Evolutionary conservation across 2,797 vertebrate species (phyloP), one percentile per base, ranked within the genome.

Genomic region (Aselliscus stoliczkanus): DNA sequence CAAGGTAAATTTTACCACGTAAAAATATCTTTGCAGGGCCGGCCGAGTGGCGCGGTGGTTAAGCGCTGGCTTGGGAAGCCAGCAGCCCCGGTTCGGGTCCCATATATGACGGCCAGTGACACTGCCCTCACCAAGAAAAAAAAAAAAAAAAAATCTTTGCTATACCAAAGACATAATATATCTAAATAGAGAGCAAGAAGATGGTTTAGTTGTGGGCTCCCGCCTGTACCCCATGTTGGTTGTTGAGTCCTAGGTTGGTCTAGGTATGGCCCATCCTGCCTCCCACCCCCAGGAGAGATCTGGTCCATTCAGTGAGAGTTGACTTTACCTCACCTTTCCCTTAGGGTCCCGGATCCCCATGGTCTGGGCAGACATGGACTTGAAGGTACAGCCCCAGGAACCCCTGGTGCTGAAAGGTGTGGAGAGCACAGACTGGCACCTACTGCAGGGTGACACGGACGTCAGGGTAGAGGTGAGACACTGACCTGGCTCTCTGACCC

Each of bases 351-450:
- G 1, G 56, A 99, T 99, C 42, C 99, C 99, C 0, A 95, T 96
- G 95, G 98, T 99, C 34, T 97, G 98, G 9, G 98, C 98, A 12
- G 99, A 99, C 83, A 98, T 88, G 93, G 99, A 99, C 97, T 97
- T 97, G 85, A 99, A 99, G 60, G 98, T 99, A 2, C 99, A 99
- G 86, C 99, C 99, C 0, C 98, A 98, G 25, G 99, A 99, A 7
- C 94, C 86, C 0, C 97, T 99, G 95, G 98, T 90, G 0, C 98
- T 99, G 82, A 99, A 98, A 34, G 99, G 99, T 67, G 5, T 98
- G 0, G 97, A 98, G 64, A 99, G 99, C 98, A 98, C 96, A 1
- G 65, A 98, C 4, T 99, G 99, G 99, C 75, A 84, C 4, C 98
- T 99, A 81, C 60, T 99, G 76, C 97, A 98, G 0, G 98, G 96